These are phyloP conservation scores for Standfussiana lucernea DNA, from an alignment of 2,888 invertebrate species.

Conservation along the genomic window DNA sequence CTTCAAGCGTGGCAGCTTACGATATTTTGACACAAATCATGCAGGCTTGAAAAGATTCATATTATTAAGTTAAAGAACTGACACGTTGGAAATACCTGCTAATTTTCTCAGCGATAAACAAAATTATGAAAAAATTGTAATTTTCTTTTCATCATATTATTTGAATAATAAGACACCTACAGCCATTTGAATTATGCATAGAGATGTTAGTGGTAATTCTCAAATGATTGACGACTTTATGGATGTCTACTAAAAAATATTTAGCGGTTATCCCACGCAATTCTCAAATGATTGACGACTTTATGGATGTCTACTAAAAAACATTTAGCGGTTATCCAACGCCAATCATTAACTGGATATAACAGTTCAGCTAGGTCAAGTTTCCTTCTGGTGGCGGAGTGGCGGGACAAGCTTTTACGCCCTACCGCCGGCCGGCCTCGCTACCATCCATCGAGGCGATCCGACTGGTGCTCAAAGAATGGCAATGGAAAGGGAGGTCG, in stretches of 20 bases:
- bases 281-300: constrained; percentile 49
- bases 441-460: too few relatives aligned
- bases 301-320: constrained; percentile 46
- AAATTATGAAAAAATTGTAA: background rate
- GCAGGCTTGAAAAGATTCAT: constrained; percentile 8
- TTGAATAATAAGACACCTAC: constrained; percentile 31
- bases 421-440: too few relatives aligned
- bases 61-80: constrained; percentile 13
- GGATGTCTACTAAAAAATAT: constrained; percentile 58
- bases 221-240: constrained; percentile 49
- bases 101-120: constrained; percentile 9
- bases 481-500: too few relatives aligned
- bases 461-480: too few relatives aligned
- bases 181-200: constrained; percentile 32
- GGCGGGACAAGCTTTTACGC: too few relatives aligned
- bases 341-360: constrained; percentile 60
- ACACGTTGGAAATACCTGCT: constrained; percentile 9
- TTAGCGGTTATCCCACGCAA: constrained; percentile 59
- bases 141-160: constrained; percentile 14
- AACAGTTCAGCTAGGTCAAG: constrained; percentile 73
- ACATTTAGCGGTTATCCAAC: constrained; percentile 60
- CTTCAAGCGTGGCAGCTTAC: constrained; percentile 28
- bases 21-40: constrained; percentile 35
- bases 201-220: constrained; percentile 33
- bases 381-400: too few relatives aligned